These are phyloP conservation scores for Monodelphis domestica DNA, from an alignment of 2,797 vertebrate species.

Conservation along the genomic window DNA sequence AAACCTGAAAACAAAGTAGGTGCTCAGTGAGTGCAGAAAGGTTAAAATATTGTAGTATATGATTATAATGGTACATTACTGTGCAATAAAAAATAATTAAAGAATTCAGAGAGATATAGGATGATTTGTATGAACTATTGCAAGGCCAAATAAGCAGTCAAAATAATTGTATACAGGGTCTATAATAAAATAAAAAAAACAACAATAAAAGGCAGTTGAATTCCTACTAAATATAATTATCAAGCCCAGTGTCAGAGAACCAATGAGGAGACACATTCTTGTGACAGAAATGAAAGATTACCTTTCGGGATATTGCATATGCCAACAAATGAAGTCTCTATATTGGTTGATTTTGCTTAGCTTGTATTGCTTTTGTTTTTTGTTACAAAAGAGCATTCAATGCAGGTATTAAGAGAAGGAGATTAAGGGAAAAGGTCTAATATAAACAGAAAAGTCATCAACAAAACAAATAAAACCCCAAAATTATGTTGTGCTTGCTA, in stretches of 20 bases:
- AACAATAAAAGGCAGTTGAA: background rate
- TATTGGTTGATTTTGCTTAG: background rate
- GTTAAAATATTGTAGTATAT: background rate
- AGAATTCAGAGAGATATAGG: background rate
- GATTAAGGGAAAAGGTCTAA: background rate
- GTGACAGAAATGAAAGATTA: background rate
- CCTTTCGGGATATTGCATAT: no score
- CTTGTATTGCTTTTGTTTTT: no score
- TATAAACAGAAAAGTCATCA: background rate
- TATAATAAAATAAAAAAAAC: background rate
- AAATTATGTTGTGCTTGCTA: background rate
- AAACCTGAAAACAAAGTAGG: background rate
- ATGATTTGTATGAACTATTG: background rate
- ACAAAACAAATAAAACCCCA: conserved; percentile 12
- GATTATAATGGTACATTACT: background rate
- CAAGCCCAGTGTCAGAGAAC: background rate
- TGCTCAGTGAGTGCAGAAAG: background rate
- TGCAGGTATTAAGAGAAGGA: background rate
- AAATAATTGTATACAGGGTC: background rate
- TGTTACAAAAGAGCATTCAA: background rate
- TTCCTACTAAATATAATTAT: background rate
- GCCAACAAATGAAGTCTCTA: background rate
- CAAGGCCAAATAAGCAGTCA: background rate
- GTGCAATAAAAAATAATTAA: background rate
- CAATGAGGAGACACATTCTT: background rate